phyloP scores from a whole-genome alignment of 2,113 vertebrate genomes.

The Morone saxatilis region DNA sequence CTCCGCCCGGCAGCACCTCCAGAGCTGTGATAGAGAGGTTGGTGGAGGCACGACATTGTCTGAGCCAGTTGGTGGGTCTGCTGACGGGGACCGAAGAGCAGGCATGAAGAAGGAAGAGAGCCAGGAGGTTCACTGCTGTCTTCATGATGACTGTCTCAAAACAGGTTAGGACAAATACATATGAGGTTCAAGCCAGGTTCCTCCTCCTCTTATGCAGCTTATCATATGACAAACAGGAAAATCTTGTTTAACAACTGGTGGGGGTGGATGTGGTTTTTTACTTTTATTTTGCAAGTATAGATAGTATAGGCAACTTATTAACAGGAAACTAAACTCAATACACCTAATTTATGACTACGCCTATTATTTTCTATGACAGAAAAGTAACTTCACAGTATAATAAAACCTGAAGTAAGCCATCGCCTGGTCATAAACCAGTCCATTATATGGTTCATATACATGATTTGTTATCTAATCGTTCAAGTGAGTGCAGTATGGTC shows the following conservation, averaged over 20 bases:
- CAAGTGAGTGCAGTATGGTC: background rate
- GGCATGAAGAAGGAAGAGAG: conserved; percentile 50
- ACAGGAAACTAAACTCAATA: background rate
- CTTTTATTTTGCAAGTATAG: conserved; percentile 14
- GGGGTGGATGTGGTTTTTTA: background rate
- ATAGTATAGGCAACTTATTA: background rate
- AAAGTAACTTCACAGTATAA: background rate
- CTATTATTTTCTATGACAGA: background rate
- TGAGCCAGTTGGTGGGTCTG: conserved; percentile 78
- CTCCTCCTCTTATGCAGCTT: conserved; percentile 10
- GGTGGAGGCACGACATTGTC: conserved; percentile 77
- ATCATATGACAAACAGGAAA: conserved; percentile 48
- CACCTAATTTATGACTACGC: background rate
- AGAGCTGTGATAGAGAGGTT: conserved; percentile 81
- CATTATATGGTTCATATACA: background rate
- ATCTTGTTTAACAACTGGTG: background rate
- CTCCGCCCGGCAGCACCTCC: conserved; percentile 92
- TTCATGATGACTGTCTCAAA: conserved; percentile 58
- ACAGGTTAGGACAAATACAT: background rate
- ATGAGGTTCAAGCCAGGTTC: background rate
- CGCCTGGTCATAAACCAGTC: background rate
- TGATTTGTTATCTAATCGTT: background rate
- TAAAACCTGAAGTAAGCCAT: background rate
- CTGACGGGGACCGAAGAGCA: conserved; percentile 56
- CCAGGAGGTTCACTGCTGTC: conserved; percentile 32